Evolutionary conservation across 2,888 invertebrate genomes (phyloP).

Genomic region (Rotaria sp.): DNA sequence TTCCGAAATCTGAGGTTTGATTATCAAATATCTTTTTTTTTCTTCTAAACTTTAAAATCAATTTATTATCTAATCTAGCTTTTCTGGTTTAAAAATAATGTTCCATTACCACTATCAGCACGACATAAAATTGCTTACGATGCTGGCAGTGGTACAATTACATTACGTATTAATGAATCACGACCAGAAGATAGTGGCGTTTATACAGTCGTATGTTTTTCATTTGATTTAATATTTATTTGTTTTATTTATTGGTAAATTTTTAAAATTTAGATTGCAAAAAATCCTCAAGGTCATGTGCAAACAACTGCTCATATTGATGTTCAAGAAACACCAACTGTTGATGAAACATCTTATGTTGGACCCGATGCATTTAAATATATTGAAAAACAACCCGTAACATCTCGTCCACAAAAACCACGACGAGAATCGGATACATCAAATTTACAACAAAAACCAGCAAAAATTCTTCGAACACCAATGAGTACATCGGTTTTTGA

Average conservation of each 20-base stretch:
- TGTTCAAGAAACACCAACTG: conserved; percentile 27
- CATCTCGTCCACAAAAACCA: background rate
- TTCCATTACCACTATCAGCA: conserved; percentile 32
- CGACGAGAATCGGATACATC: background rate
- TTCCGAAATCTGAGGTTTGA: conserved; percentile 29
- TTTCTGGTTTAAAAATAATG: conserved; percentile 37
- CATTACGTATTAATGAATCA: conserved; percentile 31
- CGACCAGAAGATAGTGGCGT: conserved; percentile 33
- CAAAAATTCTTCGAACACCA: conserved; percentile 35
- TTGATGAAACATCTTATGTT: conserved; percentile 35
- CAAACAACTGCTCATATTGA: conserved; percentile 33
- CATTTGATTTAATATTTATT: background rate
- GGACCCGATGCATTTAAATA: conserved; percentile 38
- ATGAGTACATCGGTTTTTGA: conserved; percentile 22
- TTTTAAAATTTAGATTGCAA: conserved; percentile 33
- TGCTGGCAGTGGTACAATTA: conserved; percentile 30
- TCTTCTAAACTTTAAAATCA: background rate
- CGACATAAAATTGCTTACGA: conserved; percentile 32
- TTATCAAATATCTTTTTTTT: too few species aligned
- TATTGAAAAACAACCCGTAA: conserved; percentile 29
- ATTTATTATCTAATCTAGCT: background rate
- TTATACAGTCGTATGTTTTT: conserved; percentile 30
- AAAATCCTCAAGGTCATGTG: conserved; percentile 34
- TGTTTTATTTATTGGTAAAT: conserved; percentile 17
- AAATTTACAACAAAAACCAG: conserved; percentile 16